phyloP scores from a whole-genome alignment of 2,888 invertebrate genomes.

The Callyntrura sp. region DNA sequence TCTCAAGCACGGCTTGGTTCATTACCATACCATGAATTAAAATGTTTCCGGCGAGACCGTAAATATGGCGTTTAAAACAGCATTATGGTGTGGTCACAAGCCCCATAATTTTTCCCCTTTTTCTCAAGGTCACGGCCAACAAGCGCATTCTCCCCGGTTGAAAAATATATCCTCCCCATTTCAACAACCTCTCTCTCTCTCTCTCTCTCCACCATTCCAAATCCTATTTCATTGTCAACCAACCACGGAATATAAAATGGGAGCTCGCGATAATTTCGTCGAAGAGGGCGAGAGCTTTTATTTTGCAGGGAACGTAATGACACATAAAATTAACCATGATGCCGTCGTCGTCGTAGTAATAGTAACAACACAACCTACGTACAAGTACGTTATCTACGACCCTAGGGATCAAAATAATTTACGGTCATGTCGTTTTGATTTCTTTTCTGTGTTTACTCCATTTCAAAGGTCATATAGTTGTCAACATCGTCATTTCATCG shows the following conservation, averaged over 20 bases:
- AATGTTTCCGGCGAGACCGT: too few relatives aligned
- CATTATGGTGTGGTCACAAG: conserved; percentile 8
- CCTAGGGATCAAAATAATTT: conserved; percentile 4
- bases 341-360: too few relatives aligned
- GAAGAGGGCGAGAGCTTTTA: too few relatives aligned
- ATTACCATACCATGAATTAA: too few relatives aligned
- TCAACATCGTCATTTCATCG: neutral
- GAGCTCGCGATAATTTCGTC: too few relatives aligned
- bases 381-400: neutral
- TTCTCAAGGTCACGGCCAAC: conserved; percentile 15
- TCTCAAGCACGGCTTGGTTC: too few relatives aligned
- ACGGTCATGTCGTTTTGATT: neutral
- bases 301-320: neutral
- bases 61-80: too few relatives aligned
- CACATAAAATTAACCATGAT: conserved; percentile 22
- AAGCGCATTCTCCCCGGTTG: neutral
- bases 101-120: too few relatives aligned
- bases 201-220: neutral
- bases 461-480: conserved; percentile 3
- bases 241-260: neutral
- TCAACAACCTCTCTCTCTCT: neutral
- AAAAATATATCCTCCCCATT: neutral
- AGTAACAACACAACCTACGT: neutral
- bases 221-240: conserved; percentile 34
- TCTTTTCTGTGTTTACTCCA: neutral